Percentiles rank a stretch among this genome's conserved stretches.
These are phyloP conservation scores for Pollachius pollachius DNA, from an alignment of 2,113 vertebrate genomes.

Conservation along the genomic window DNA sequence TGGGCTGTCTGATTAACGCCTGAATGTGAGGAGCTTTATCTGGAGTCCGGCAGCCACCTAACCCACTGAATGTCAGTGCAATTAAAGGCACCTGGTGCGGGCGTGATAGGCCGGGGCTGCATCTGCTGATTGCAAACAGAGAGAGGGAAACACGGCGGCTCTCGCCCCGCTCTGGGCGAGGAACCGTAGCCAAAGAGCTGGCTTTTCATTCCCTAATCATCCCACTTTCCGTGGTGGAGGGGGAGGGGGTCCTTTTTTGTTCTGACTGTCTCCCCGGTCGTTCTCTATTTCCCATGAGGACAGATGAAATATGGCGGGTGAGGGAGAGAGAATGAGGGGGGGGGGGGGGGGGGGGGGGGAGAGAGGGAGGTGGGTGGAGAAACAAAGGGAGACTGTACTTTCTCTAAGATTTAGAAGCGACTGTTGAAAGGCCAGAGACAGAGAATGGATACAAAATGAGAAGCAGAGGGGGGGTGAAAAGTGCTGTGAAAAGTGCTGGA, in stretches of 20 bases:
- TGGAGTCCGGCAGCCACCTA: constrained; percentile 51
- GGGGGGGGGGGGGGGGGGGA: neutral
- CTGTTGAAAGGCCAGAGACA: no score
- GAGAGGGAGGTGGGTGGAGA: no score
- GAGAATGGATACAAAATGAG: no score
- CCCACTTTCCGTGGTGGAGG: constrained; percentile 62
- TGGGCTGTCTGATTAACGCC: constrained; percentile 53
- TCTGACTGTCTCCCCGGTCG: constrained; percentile 36
- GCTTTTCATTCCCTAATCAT: constrained; percentile 68
- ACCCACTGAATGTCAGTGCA: constrained; percentile 51
- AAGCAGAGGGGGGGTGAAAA: no score
- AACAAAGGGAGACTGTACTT: no score
- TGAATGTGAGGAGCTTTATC: constrained; percentile 58
- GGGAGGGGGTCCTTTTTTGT: constrained; percentile 49
- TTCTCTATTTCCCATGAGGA: constrained; percentile 24
- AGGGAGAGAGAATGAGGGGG: constrained; percentile 19
- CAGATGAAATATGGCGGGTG: constrained; percentile 54
- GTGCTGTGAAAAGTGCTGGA: no score
- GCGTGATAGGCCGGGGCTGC: constrained; percentile 24
- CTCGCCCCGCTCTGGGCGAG: constrained; percentile 20
- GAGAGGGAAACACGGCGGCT: neutral
- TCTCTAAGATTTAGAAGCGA: no score
- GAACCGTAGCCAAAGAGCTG: constrained; percentile 41
- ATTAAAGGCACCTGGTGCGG: constrained; percentile 49
- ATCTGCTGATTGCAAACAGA: constrained; percentile 62